phyloP scores from a whole-genome alignment of 2,113 vertebrate species.

The Pardalotus punctatus region DNA sequence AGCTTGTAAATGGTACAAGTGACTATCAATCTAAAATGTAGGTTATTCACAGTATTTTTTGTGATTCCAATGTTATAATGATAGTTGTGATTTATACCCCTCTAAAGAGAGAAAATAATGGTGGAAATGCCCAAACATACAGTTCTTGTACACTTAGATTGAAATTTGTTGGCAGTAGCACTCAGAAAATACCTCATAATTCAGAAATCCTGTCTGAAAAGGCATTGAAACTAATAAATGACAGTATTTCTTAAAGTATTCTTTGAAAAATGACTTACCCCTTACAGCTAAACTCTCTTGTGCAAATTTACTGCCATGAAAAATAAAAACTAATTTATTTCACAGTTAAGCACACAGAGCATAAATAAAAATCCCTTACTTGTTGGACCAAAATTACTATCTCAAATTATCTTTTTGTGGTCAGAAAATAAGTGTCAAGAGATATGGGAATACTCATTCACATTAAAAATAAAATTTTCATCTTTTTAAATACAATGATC shows the following conservation, averaged over 20 bases:
- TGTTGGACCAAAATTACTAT: neutral
- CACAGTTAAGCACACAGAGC: fast-evolving
- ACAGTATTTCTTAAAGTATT: neutral
- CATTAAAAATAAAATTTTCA: neutral
- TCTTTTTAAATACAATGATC: neutral
- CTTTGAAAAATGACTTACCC: neutral
- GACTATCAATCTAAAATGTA: neutral
- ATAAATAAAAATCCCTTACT: neutral
- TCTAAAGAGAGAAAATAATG: neutral
- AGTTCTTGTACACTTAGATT: neutral
- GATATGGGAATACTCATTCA: neutral
- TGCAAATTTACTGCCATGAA: neutral
- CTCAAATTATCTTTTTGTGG: neutral
- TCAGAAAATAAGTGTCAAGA: neutral
- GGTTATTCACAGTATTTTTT: neutral
- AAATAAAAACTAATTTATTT: neutral
- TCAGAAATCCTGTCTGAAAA: neutral
- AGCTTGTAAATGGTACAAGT: neutral
- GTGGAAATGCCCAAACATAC: neutral
- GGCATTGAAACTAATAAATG: neutral
- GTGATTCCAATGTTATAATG: neutral
- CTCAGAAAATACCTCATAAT: neutral
- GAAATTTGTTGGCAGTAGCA: neutral
- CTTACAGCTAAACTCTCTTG: neutral
- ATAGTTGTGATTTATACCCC: neutral